Conservation (phyloP, 1,140 invertebrate species). For the Pachypeltis micranthus region DNA sequence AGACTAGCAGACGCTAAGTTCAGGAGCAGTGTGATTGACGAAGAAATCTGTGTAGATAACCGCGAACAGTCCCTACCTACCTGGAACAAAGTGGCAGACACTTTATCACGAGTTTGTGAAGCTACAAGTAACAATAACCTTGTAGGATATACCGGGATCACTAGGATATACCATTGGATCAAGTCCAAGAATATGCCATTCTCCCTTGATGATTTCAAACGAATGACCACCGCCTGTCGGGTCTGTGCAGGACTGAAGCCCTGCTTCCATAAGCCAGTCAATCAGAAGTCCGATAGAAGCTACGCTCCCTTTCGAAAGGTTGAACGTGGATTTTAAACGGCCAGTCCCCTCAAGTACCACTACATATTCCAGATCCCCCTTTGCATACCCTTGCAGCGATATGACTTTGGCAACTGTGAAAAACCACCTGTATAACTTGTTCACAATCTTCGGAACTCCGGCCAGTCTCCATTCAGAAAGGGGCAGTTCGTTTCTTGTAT, state of each 20-base stretch:
- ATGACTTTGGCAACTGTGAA: slow-evolving; percentile 23
- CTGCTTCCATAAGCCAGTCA: slow-evolving; percentile 12
- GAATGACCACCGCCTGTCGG: slow-evolving; percentile 16
- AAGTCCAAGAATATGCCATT: slow-evolving; percentile 25
- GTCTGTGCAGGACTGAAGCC: slow-evolving; percentile 25
- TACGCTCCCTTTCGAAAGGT: slow-evolving; percentile 25
- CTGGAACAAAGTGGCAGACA: not conserved
- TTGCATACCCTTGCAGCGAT: slow-evolving; percentile 25
- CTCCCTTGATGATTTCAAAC: slow-evolving; percentile 25
- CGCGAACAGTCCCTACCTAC: no score
- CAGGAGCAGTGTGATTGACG: no score
- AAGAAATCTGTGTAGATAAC: no score
- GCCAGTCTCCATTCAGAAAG: no score
- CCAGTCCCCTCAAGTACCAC: no score
- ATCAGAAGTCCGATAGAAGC: no score
- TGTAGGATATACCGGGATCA: slow-evolving; percentile 27
- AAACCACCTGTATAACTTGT: slow-evolving; percentile 19
- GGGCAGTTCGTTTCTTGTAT: no score
- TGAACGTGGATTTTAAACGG: slow-evolving; percentile 29
- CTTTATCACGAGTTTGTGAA: slow-evolving; percentile 10
- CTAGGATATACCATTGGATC: slow-evolving; percentile 25
- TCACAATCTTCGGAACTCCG: slow-evolving; percentile 24
- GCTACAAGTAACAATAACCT: slow-evolving; percentile 6
- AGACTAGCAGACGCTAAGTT: no score
- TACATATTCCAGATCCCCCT: slow-evolving; percentile 30